A percentile compares a stretch with the other conserved stretches of the same genome.
Evolutionary conservation across 2,113 vertebrate genomes (phyloP).

Genomic region (Tyrannus savana): DNA sequence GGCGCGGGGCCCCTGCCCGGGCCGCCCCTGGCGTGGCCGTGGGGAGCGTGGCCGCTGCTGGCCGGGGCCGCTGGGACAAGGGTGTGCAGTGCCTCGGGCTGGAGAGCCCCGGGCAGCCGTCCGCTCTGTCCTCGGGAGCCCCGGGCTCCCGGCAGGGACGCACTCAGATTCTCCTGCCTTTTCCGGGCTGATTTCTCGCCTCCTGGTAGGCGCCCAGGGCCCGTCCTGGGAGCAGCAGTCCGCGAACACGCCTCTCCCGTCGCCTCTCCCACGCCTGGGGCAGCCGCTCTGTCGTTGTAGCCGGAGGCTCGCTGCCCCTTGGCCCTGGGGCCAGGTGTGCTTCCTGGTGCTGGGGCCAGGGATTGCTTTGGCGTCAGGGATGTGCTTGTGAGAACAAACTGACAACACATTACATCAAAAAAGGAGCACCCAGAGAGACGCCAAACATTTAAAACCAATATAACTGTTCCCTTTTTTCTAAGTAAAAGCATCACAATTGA

Average conservation of each 20-base stretch:
- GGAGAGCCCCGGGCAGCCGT: neutral
- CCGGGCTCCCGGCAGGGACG: accelerated
- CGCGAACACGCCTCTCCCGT: accelerated
- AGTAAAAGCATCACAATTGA: neutral
- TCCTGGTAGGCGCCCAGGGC: neutral
- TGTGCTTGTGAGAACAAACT: neutral
- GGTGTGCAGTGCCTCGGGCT: accelerated
- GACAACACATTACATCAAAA: accelerated
- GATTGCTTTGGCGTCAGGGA: neutral
- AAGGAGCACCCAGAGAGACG: neutral
- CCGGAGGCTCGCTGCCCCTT: neutral
- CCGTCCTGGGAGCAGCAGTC: neutral
- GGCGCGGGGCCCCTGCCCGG: neutral
- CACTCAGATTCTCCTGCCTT: neutral
- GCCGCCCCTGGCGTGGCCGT: neutral
- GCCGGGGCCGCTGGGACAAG: neutral
- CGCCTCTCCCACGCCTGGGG: accelerated
- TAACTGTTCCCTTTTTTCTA: too few relatives aligned
- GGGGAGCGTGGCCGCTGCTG: too few relatives aligned
- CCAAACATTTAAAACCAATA: neutral
- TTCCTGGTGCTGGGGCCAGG: neutral
- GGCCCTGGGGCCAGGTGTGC: accelerated
- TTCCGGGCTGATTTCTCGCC: neutral
- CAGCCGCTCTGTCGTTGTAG: neutral
- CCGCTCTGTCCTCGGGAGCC: neutral